A percentile compares a stretch with the other conserved stretches of the same genome.
Conservation (phyloP, 2,888 invertebrate genomes). For the Ischnura elegans region DNA sequence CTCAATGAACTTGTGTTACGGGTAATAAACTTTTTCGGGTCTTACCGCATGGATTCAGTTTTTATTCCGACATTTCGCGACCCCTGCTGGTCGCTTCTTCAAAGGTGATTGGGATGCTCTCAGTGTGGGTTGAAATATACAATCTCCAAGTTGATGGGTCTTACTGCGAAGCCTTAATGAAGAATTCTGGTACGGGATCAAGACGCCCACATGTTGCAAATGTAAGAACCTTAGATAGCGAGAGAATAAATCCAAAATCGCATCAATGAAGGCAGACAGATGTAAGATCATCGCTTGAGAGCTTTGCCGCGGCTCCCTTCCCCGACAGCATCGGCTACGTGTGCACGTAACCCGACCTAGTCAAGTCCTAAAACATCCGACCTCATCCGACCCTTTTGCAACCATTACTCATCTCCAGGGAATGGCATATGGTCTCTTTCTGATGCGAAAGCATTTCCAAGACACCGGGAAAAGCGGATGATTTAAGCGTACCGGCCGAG, state of each 20-base stretch:
- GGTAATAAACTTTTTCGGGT: too few relatives aligned
- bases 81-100: too few relatives aligned
- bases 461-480: slow-evolving; percentile 8
- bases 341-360: neutral
- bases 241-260: neutral
- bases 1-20: too few relatives aligned
- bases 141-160: too few relatives aligned
- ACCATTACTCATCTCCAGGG: slow-evolving; percentile 49
- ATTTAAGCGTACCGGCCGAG: neutral
- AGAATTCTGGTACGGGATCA: too few relatives aligned
- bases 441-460: neutral
- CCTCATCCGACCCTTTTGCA: neutral
- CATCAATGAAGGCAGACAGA: neutral
- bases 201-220: too few relatives aligned
- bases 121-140: too few relatives aligned
- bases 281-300: neutral
- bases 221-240: too few relatives aligned
- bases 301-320: neutral
- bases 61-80: too few relatives aligned
- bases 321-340: neutral
- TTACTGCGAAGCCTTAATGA: too few relatives aligned
- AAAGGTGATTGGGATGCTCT: too few relatives aligned
- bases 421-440: slow-evolving; percentile 53
- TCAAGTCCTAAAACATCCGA: neutral
- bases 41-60: too few relatives aligned